phyloP scores from a whole-genome alignment of 2,888 invertebrate genomes.

The Meandrusa payeni region DNA sequence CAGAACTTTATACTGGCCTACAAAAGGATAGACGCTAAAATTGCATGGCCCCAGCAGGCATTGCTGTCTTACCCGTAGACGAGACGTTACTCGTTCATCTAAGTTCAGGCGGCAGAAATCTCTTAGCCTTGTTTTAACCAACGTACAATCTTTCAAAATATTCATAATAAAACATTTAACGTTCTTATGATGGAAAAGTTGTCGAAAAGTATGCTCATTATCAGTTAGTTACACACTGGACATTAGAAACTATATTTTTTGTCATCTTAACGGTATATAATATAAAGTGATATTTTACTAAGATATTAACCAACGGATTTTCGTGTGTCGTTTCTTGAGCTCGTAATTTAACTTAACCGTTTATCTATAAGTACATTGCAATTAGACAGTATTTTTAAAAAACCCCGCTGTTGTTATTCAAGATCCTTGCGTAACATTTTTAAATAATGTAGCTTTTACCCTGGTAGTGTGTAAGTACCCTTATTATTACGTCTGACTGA shows the following conservation, averaged over 20 bases:
- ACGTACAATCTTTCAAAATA: slow-evolving; percentile 25
- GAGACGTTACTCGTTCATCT: slow-evolving; percentile 18
- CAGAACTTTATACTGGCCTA: slow-evolving; percentile 96
- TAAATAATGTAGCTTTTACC: slow-evolving; percentile 72
- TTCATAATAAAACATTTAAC: slow-evolving; percentile 12
- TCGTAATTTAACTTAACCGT: slow-evolving; percentile 41
- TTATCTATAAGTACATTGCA: slow-evolving; percentile 53
- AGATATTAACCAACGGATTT: slow-evolving; percentile 50
- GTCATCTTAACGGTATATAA: slow-evolving; percentile 58
- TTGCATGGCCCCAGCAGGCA: slow-evolving; percentile 93
- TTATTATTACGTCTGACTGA: slow-evolving; percentile 63
- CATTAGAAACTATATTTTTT: slow-evolving; percentile 48
- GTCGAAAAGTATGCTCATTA: slow-evolving; percentile 44
- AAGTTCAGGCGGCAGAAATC: slow-evolving; percentile 34
- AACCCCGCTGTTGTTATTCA: slow-evolving; percentile 50
- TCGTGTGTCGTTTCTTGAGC: slow-evolving; percentile 47
- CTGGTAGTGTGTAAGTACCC: slow-evolving; percentile 47
- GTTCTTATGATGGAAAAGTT: slow-evolving; percentile 22
- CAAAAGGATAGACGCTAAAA: slow-evolving; percentile 97
- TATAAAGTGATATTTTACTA: slow-evolving; percentile 73
- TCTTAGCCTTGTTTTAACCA: slow-evolving; percentile 27
- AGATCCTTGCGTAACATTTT: slow-evolving; percentile 49
- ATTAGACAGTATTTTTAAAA: slow-evolving; percentile 66
- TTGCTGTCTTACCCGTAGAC: slow-evolving; percentile 65
- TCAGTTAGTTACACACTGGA: slow-evolving; percentile 35